A percentile compares a stretch with the other conserved stretches of the same genome.
Evolutionary conservation across 2,113 vertebrate genomes (phyloP).

Genomic region (Zootoca vivipara): DNA sequence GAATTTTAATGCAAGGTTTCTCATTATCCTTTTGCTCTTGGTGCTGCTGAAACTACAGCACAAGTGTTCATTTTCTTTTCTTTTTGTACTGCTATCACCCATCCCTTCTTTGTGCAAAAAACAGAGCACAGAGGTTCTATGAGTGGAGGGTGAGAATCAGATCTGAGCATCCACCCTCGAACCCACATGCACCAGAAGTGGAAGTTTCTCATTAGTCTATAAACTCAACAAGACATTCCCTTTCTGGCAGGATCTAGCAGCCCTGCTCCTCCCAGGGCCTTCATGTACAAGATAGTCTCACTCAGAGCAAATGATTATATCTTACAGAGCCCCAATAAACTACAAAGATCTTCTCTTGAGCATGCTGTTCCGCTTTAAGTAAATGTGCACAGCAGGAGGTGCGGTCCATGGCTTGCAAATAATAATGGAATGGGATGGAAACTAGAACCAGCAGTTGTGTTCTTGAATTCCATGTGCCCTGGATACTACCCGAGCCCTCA

Average conservation of each 20-base stretch:
- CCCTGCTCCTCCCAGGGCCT: too few relatives aligned
- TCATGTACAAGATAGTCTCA: background rate
- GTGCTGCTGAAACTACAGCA: background rate
- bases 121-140: background rate
- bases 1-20: slow-evolving; percentile 38
- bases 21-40: slow-evolving; percentile 36
- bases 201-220: too few relatives aligned
- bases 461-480: background rate
- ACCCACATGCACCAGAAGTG: background rate
- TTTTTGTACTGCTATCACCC: background rate
- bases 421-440: background rate
- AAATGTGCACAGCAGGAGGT: background rate
- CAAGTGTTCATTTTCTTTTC: background rate
- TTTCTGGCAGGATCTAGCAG: background rate
- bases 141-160: background rate
- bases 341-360: background rate
- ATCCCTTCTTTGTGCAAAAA: background rate
- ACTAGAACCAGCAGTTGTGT: background rate
- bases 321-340: background rate
- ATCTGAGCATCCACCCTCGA: background rate
- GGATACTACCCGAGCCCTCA: too few relatives aligned
- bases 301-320: background rate
- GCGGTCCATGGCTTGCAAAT: background rate
- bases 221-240: background rate
- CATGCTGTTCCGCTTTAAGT: background rate